Conservation (phyloP, 2,888 invertebrate species). For the Gasteruption jaculator region DNA sequence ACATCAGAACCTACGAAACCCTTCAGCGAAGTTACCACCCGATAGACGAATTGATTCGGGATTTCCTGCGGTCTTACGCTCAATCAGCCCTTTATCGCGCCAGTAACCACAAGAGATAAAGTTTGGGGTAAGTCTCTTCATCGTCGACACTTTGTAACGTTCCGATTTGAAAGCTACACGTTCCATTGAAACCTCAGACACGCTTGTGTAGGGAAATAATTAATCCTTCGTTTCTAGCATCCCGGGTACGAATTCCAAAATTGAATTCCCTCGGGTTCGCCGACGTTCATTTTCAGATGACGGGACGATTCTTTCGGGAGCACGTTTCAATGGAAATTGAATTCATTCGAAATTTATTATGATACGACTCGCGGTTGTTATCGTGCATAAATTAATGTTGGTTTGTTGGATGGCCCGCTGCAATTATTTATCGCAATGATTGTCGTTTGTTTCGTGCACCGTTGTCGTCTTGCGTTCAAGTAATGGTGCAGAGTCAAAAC, state of each 20-base stretch:
- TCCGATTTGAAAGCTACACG: conserved; percentile 22
- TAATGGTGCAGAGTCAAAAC: no score
- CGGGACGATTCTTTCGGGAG: no score
- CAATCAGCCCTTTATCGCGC: conserved; percentile 35
- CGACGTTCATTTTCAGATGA: no score
- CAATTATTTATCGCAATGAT: conserved; percentile 30
- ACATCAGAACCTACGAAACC: no score
- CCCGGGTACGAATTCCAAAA: no score
- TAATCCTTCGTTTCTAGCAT: conserved; percentile 28
- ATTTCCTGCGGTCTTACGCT: conserved; percentile 39
- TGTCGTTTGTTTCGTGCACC: no score
- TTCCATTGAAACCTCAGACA: conserved; percentile 24
- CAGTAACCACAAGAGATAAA: conserved; percentile 31
- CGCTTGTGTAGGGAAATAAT: conserved; percentile 25
- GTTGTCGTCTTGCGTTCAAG: no score
- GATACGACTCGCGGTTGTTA: no score
- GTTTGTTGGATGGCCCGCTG: conserved; percentile 17
- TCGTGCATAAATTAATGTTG: conserved; percentile 31
- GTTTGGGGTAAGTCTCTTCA: no score
- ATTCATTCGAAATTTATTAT: no score
- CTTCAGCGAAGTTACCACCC: conserved; percentile 23
- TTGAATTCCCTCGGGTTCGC: no score
- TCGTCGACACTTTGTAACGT: conserved; percentile 29
- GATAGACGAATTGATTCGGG: conserved; percentile 44
- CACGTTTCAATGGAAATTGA: no score